Evolutionary conservation across 2,113 vertebrate species (phyloP).

Genomic region (Arvicanthis niloticus): DNA sequence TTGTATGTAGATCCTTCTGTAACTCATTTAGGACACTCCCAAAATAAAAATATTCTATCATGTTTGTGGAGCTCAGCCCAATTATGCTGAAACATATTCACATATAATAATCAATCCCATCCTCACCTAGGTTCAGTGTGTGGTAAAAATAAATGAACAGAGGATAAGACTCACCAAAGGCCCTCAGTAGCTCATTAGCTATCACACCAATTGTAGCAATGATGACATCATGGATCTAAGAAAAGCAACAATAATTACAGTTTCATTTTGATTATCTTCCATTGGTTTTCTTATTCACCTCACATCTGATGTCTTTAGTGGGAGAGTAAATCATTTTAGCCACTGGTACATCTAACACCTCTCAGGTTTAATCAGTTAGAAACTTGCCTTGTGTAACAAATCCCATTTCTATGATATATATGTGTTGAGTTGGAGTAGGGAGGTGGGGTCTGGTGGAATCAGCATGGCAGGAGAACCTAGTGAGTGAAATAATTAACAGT

Average conservation of each 20-base stretch:
- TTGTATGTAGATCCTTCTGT: conserved; percentile 72
- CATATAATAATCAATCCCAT: conserved; percentile 52
- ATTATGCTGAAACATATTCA: conserved; percentile 42
- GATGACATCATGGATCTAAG: neutral
- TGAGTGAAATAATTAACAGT: neutral
- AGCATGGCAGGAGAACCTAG: neutral
- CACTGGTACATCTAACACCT: neutral
- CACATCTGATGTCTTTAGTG: neutral
- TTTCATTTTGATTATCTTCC: conserved; percentile 3
- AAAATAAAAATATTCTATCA: conserved; percentile 35
- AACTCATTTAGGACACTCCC: conserved; percentile 69
- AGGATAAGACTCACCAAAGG: neutral
- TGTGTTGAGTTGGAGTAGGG: too few species aligned
- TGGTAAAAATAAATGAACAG: conserved; percentile 58
- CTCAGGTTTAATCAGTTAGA: neutral
- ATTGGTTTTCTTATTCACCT: neutral
- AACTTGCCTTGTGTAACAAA: neutral
- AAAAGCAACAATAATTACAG: neutral
- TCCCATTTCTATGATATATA: neutral
- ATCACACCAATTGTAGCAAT: neutral
- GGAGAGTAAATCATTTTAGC: neutral
- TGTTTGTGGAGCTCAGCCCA: conserved; percentile 35
- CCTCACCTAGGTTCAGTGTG: conserved; percentile 31
- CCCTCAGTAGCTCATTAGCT: neutral
- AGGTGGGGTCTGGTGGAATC: neutral